Base-by-base conservation (phyloP, 2,797 vertebrate genomes). In the Hirundo rustica region DNA sequence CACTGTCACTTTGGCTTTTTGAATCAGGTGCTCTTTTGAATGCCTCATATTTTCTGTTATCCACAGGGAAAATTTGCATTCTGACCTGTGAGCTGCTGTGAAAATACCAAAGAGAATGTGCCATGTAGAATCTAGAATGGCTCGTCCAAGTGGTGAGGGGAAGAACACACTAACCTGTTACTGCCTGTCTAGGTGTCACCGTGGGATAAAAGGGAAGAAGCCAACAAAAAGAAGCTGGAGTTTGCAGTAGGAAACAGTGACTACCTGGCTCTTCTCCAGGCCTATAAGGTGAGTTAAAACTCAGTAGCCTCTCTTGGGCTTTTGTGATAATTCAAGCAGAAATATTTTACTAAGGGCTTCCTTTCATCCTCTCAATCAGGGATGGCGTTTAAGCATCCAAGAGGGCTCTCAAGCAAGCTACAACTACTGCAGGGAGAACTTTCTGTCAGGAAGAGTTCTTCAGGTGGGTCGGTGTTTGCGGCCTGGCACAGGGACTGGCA, bases 151-250 rank as follows among this genome's bases (percentile, higher is more conserved):
- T 27, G 53, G 18, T 15, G n/a, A 75, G 50, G 16, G 54, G 47
- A 90, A 74, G 53, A 61, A n/a, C 38, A 12, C 1, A 7, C 88
- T 71, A 60, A 81, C 57, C 13, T 85, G 23, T 84, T 76, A 5
- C 61, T 94, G 54, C 71, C 70, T 91, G 15, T 88, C 42, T 81
- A 99, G 99, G 98, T 99, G 77, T 99, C 99, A 95, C 99, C 99
- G 0, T 99, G 99, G 99, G 99, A 99, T 97, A 99, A 99, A 95
- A 98, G 98, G 87, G 99, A 99, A 72, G 99, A 99, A 96, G 99
- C 99, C 65, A 99, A 99, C 94, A 98, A 98, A 95, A 99, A 98
- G 97, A 99, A 99, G 96, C 79, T 98, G 89, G 98, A 98, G 86
- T 99, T 99, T 97, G 99, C 99, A 40, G 89, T 99, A 48, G 99